Base-by-base conservation (phyloP, 2,797 vertebrate genomes). In the Anguilla megastoma region DNA sequence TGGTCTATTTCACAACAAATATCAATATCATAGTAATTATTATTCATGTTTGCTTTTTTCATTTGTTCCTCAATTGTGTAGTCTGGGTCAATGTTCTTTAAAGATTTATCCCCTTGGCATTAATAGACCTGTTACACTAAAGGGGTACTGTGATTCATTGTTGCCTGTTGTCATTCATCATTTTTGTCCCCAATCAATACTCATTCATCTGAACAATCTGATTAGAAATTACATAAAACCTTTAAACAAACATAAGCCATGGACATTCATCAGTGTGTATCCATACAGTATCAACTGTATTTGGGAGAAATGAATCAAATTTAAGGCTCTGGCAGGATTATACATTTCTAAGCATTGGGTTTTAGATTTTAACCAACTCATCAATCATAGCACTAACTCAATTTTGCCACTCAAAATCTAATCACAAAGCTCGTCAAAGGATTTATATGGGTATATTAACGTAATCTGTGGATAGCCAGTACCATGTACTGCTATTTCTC, bases 71-170 rank as follows among this genome's bases (percentile, higher is more conserved):
- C 33, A 71, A 8, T 30, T 9, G 27, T 71, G 33, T 33, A 18
- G 12, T 21, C 18, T 7, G 33, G 33, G 3, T 76, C 74, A 76
- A 21, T 76, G 74, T 76, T 76, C 74, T 41, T 41, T 41, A 36
- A 76, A 76, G 71, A 76, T 76, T 76, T 76, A 76, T 41, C 74
- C 16, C 33, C 74, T 76, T 18, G 74, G 74, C 33, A 41, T 36
- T 76, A 41, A 76, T 76, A 41, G 14, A 36, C 33, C 36, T 14
- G 33, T 76, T 21, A 76, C 33, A 36, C 3, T 10, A 41, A 76
- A 18, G 36, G 74, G 30, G 36, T 7, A 12, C 74, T 18, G 24
- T 76, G 74, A 76, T 76, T 76, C 12, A 76, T 76, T 76, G 74
- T 33, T 41, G 16, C 12, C 33, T 76, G 36, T 76, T 76, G 41